Conservation (phyloP, 2,113 vertebrate genomes). For the Mesoclemmys tuberculata region DNA sequence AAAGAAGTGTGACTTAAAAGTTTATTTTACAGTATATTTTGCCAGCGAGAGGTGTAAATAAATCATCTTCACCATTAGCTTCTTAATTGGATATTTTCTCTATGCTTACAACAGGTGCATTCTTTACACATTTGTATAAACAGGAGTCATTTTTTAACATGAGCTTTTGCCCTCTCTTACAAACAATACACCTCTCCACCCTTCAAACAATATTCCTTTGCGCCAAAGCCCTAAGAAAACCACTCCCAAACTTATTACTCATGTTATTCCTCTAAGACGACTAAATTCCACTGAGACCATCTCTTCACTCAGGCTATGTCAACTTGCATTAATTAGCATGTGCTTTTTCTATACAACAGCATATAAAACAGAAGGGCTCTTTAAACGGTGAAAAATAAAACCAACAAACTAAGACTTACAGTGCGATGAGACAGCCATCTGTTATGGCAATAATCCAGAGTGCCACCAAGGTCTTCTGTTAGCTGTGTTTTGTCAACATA, state of each 20-base stretch:
- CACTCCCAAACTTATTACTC: conserved; percentile 73
- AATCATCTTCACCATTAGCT: conserved; percentile 53
- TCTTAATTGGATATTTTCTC: conserved; percentile 31
- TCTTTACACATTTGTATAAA: conserved; percentile 7
- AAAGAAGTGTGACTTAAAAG: conserved; percentile 14
- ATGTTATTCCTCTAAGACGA: conserved; percentile 61
- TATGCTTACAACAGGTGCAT: conserved; percentile 7
- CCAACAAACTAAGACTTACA: conserved; percentile 78
- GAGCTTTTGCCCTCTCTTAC: conserved; percentile 13
- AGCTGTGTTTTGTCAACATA: conserved; percentile 95
- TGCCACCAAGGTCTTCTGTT: conserved; percentile 94
- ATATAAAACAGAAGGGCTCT: background rate
- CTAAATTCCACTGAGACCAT: conserved; percentile 73
- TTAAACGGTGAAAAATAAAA: conserved; percentile 22
- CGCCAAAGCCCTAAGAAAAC: conserved; percentile 54
- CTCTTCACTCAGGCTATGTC: conserved; percentile 61
- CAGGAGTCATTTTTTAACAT: conserved; percentile 25
- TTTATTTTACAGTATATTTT: background rate
- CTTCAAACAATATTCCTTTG: background rate
- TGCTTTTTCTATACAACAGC: background rate
- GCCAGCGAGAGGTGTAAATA: conserved; percentile 12
- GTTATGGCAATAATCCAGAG: conserved; percentile 94
- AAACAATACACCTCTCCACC: conserved; percentile 15
- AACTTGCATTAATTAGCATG: conserved; percentile 32
- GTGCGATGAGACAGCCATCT: conserved; percentile 94